These are phyloP conservation scores for Perithous albicinctus DNA, from an alignment of 2,888 invertebrate species.

Conservation along the genomic window DNA sequence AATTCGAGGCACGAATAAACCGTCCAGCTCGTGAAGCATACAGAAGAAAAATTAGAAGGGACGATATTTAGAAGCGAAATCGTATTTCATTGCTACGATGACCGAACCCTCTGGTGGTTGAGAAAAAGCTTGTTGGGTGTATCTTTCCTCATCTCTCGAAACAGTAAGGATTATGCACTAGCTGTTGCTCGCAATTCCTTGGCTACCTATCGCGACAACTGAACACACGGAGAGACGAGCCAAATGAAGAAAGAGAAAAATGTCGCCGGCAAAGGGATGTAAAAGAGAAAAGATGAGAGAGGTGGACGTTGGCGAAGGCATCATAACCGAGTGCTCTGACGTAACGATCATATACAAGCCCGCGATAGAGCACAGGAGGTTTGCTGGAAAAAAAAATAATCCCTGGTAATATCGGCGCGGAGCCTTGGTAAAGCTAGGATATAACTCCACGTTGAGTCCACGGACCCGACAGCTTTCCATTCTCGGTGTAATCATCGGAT, in stretches of 20 bases:
- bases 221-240: neutral
- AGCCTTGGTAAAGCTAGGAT: constrained; percentile 35
- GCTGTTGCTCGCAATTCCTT: too few species aligned
- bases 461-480: constrained; percentile 29
- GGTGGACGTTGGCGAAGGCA: constrained; percentile 2
- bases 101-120: neutral
- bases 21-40: too few species aligned
- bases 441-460: constrained; percentile 44
- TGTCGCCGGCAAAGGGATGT: neutral
- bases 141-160: neutral
- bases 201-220: neutral
- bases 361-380: constrained; percentile 50
- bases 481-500: constrained; percentile 47
- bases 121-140: neutral
- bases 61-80: too few species aligned
- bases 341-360: too few species aligned
- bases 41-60: too few species aligned
- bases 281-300: neutral
- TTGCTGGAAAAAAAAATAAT: constrained; percentile 69
- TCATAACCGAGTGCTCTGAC: constrained; percentile 24
- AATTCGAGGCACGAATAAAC: too few species aligned
- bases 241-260: neutral
- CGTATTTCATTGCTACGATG: neutral
- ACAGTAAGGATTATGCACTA: too few species aligned
- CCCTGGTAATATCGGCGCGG: constrained; percentile 68